phyloP scores from a whole-genome alignment of 2,797 vertebrate genomes.

The Echiichthys vipera region DNA sequence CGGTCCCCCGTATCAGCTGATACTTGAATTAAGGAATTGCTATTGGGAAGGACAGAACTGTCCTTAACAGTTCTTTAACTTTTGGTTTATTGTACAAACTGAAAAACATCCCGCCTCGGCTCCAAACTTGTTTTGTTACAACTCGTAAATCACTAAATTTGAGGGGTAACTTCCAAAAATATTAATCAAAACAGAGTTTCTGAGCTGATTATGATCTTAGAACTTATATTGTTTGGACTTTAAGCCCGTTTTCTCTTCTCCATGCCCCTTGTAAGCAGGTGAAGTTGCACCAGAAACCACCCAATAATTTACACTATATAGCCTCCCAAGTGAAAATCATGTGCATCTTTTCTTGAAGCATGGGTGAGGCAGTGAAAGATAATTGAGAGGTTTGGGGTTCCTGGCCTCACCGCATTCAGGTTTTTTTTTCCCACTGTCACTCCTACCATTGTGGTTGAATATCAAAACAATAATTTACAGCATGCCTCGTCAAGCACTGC shows the following conservation, averaged over 20 bases:
- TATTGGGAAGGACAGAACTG: no score
- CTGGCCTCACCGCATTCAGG: not conserved
- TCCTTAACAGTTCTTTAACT: no score
- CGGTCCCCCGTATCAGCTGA: no score
- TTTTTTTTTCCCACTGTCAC: constrained; percentile 2
- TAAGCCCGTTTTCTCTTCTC: not conserved
- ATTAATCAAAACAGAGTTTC: no score
- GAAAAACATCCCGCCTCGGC: no score
- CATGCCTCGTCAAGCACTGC: not conserved
- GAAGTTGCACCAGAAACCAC: not conserved
- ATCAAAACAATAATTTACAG: constrained; percentile 41
- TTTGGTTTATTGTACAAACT: not conserved
- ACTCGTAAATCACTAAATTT: no score
- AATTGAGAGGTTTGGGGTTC: not conserved
- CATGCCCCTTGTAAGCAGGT: not conserved
- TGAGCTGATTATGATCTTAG: no score
- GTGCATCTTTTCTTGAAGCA: not conserved
- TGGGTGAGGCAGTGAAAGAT: not conserved
- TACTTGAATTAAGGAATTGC: no score
- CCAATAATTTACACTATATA: no score
- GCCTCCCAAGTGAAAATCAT: not conserved
- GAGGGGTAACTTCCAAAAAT: no score
- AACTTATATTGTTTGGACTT: no score
- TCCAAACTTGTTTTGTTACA: no score
- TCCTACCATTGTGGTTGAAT: constrained; percentile 22